These are phyloP conservation scores for Lamellibrachia columna DNA, from an alignment of 2,888 invertebrate genomes.

Conservation along the genomic window DNA sequence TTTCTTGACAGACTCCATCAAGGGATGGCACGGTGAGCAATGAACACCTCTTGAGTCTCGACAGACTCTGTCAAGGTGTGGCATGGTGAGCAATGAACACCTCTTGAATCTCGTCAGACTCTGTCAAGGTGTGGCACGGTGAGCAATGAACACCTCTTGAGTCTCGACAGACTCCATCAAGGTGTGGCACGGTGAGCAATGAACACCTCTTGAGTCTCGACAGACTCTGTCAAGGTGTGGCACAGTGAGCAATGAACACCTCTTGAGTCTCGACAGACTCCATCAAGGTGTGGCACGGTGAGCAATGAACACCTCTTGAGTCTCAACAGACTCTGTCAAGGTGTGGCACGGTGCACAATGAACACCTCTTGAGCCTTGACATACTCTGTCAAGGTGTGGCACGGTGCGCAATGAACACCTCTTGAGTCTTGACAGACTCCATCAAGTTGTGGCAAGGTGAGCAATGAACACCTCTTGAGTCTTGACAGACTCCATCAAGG, in stretches of 20 bases:
- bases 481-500: background rate
- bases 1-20: background rate
- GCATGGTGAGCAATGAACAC: background rate
- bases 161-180: background rate
- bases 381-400: too few relatives aligned
- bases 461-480: background rate
- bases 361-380: background rate
- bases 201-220: background rate
- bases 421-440: background rate
- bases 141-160: background rate
- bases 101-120: background rate
- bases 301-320: background rate
- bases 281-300: background rate
- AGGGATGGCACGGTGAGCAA: background rate
- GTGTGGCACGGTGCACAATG: too few relatives aligned
- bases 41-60: background rate
- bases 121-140: background rate
- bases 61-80: background rate
- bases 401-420: background rate
- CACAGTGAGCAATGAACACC: background rate
- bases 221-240: background rate
- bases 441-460: too few relatives aligned
- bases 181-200: background rate
- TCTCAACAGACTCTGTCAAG: too few relatives aligned
- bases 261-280: background rate